These are phyloP conservation scores for Sula dactylatra DNA, from an alignment of 2,113 vertebrate species.

Conservation along the genomic window DNA sequence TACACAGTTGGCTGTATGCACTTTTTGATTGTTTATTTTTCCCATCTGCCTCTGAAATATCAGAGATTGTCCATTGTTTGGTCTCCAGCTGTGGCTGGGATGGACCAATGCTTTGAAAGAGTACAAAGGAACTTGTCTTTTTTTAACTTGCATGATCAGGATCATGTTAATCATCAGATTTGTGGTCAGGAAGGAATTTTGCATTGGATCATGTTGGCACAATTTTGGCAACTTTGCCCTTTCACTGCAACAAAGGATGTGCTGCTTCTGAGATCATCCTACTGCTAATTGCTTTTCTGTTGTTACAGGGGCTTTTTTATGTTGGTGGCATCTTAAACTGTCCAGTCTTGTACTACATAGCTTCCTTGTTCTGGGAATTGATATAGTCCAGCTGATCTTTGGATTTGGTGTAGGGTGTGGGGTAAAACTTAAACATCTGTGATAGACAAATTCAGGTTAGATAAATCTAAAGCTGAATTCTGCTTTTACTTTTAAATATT, in stretches of 20 bases:
- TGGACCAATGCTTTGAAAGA: background rate
- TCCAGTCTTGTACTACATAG: background rate
- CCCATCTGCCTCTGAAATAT: background rate
- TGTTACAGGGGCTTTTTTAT: background rate
- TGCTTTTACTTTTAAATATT: background rate
- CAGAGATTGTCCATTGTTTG: conserved; percentile 10
- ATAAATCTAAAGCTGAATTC: background rate
- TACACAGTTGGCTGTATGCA: background rate
- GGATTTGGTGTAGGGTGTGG: background rate
- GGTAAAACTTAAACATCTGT: background rate
- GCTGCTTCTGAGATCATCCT: conserved; percentile 19
- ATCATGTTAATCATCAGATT: background rate
- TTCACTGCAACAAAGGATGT: background rate
- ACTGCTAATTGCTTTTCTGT: background rate
- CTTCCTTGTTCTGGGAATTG: background rate
- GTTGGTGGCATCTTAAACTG: background rate
- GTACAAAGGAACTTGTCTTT: background rate
- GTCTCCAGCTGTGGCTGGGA: background rate
- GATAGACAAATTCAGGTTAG: background rate
- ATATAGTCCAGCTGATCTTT: background rate
- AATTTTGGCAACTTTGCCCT: background rate
- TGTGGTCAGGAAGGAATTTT: conserved; percentile 33
- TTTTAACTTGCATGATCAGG: background rate
- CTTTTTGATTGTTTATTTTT: conserved; percentile 16
- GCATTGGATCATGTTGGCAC: background rate